phyloP scores from a whole-genome alignment of 2,888 invertebrate species.

The Plemyria rubiginata region DNA sequence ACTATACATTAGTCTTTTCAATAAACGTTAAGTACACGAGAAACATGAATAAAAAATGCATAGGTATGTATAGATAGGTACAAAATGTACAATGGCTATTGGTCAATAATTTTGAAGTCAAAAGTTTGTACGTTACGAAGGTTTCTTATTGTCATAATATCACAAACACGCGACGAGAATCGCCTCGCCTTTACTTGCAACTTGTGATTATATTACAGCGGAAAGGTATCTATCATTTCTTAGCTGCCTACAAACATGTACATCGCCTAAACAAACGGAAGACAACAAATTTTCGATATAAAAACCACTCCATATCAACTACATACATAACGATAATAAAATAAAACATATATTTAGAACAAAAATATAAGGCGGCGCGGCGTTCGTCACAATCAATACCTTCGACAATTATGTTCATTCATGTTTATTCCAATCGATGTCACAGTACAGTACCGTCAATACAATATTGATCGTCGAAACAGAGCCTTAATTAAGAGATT shows the following conservation, averaged over 20 bases:
- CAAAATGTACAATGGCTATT: constrained; percentile 40
- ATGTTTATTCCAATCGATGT: not conserved
- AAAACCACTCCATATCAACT: constrained; percentile 37
- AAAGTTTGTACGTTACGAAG: constrained; percentile 56
- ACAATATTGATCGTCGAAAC: not conserved
- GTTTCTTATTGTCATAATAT: constrained; percentile 77
- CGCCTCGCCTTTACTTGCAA: constrained; percentile 20
- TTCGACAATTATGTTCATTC: not conserved
- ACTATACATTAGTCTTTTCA: constrained; percentile 68
- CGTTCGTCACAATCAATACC: constrained; percentile 4
- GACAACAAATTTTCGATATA: constrained; percentile 61
- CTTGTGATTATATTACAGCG: constrained; percentile 15
- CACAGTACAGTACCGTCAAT: not conserved
- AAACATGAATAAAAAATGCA: constrained; percentile 49
- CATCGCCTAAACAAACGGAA: constrained; percentile 68
- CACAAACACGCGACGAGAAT: constrained; percentile 53
- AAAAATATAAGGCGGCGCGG: constrained; percentile 43
- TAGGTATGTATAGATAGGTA: constrained; percentile 9
- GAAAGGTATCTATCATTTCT: constrained; percentile 39
- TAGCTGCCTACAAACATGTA: constrained; percentile 57
- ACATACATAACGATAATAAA: constrained; percentile 50
- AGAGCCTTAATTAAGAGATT: constrained; percentile 52
- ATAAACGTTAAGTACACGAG: constrained; percentile 69
- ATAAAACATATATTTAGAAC: constrained; percentile 60
- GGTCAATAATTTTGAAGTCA: constrained; percentile 49